Percentiles rank a stretch among this genome's conserved stretches.
Conservation (phyloP, 92 coral and sea anemone species). For the Ricordea florida region DNA sequence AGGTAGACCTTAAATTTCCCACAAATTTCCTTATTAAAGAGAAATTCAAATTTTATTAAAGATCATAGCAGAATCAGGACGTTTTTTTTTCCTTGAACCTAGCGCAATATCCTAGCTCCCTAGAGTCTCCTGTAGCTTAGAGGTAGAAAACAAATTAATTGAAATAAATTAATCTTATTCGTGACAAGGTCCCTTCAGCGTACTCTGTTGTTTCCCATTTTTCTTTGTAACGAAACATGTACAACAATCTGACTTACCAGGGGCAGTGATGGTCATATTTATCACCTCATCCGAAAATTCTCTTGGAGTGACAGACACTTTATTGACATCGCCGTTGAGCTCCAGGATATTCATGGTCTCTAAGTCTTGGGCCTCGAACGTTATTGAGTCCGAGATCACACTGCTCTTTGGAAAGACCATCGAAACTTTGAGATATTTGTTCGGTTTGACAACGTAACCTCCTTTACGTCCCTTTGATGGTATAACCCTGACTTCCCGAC, state of each 20-base stretch:
- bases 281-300: constrained; percentile 71
- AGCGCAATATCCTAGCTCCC: too few relatives aligned
- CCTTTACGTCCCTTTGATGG: constrained; percentile 88
- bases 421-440: constrained; percentile 66
- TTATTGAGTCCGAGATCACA: constrained; percentile 63
- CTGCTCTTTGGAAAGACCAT: constrained; percentile 80
- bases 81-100: too few relatives aligned
- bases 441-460: constrained; percentile 72
- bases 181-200: too few relatives aligned
- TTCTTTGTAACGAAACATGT: not conserved
- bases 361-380: constrained; percentile 79
- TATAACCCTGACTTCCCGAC: constrained; percentile 69
- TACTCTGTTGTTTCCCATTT: not conserved
- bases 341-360: constrained; percentile 77
- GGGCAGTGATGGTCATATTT: constrained; percentile 88
- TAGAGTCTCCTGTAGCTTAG: too few relatives aligned
- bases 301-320: constrained; percentile 70
- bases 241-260: constrained; percentile 56
- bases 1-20: too few relatives aligned
- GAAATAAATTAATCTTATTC: too few relatives aligned
- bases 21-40: too few relatives aligned
- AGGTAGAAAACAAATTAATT: too few relatives aligned
- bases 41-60: too few relatives aligned
- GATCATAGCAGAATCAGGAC: too few relatives aligned
- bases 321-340: constrained; percentile 69